These are phyloP conservation scores for Heterocephalus glaber DNA, from an alignment of 2,113 vertebrate species.

Conservation along the genomic window DNA sequence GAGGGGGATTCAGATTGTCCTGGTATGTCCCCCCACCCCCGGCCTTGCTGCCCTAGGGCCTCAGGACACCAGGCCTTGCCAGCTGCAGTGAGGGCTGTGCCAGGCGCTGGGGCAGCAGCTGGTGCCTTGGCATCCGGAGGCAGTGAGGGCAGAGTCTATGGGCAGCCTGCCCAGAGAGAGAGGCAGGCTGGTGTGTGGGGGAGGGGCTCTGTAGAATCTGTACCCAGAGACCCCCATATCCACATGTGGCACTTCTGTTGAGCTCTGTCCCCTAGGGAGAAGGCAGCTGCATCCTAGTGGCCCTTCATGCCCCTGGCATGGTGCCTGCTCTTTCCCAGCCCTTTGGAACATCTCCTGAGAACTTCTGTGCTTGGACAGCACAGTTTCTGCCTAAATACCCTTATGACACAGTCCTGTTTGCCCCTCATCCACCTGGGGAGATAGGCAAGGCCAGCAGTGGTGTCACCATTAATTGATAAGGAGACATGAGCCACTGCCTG, in stretches of 20 bases:
- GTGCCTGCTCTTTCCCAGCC: neutral
- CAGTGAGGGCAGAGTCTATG: conserved; percentile 60
- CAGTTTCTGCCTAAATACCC: neutral
- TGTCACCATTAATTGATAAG: neutral
- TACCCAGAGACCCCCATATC: neutral
- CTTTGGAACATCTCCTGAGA: neutral
- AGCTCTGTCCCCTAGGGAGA: neutral
- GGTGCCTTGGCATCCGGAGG: conserved; percentile 77
- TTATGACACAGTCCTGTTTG: neutral
- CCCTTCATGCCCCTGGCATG: neutral
- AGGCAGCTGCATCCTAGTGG: neutral
- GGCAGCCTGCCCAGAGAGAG: conserved; percentile 72
- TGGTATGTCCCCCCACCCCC: neutral
- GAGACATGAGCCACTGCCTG: neutral
- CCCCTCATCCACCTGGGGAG: neutral
- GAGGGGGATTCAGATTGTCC: conserved; percentile 10
- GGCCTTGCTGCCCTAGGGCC: conserved; percentile 49
- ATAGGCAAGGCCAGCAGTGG: neutral
- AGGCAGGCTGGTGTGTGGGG: conserved; percentile 31
- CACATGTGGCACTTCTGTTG: neutral
- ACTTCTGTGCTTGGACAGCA: neutral
- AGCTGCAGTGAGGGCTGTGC: conserved; percentile 75
- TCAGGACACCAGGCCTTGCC: conserved; percentile 65
- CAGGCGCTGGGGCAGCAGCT: conserved; percentile 80
- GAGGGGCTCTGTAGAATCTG: neutral